A percentile compares a stretch with the other conserved stretches of the same genome.
Conservation (phyloP, 2,888 invertebrate species). For the Tolmerus cingulatus region DNA sequence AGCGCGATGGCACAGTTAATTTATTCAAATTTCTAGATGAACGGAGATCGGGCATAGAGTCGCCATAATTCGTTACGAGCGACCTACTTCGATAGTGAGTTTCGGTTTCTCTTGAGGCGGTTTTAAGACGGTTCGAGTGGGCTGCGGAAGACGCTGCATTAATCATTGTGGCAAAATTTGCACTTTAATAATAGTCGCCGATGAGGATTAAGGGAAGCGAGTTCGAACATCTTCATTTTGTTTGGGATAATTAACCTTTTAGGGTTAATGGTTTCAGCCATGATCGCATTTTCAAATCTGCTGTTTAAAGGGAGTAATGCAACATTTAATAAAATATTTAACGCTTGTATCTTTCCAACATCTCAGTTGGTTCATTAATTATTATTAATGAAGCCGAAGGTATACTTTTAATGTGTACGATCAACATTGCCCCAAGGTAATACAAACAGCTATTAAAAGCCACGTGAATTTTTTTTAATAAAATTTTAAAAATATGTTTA, state of each 20-base stretch:
- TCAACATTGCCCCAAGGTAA: not conserved
- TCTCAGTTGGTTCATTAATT: not conserved
- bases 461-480: not conserved
- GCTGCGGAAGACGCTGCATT: not conserved
- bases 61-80: not conserved
- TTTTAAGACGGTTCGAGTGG: not conserved
- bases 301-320: not conserved
- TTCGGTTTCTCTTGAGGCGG: not conserved
- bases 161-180: not conserved
- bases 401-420: not conserved
- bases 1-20: not conserved
- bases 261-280: not conserved
- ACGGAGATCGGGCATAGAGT: not conserved
- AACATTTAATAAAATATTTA: not conserved
- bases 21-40: conserved; percentile 5
- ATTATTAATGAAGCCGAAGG: not conserved
- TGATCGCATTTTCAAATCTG: not conserved
- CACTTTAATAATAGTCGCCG: not conserved
- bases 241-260: not conserved
- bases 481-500: too few species aligned
- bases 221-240: not conserved
- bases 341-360: not conserved
- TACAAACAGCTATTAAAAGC: not conserved
- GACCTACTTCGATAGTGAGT: not conserved
- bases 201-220: not conserved